These are phyloP conservation scores for Cairina moschata DNA, from an alignment of 2,113 vertebrate genomes.

Conservation along the genomic window DNA sequence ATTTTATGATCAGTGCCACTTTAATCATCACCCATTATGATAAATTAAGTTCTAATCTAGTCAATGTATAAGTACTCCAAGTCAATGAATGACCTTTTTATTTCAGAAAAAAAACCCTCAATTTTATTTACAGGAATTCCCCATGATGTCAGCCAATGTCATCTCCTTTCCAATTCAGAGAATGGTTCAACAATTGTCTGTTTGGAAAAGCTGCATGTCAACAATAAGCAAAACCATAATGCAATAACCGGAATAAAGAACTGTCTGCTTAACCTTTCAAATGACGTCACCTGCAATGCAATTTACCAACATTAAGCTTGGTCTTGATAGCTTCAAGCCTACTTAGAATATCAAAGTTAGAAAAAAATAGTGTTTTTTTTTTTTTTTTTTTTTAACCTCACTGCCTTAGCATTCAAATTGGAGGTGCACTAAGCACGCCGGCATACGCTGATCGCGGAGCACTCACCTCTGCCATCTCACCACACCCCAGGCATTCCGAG, in stretches of 20 bases:
- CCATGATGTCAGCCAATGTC: neutral
- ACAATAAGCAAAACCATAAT: neutral
- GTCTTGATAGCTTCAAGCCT: neutral
- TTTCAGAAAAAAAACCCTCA: neutral
- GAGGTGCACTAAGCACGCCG: too few species aligned
- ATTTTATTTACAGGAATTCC: neutral
- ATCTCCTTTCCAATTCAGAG: neutral
- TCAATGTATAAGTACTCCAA: neutral
- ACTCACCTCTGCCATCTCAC: too few species aligned
- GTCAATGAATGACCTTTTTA: neutral
- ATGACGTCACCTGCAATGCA: rapidly evolving
- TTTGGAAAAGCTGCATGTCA: neutral
- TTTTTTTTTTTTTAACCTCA: neutral
- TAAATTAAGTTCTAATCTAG: neutral
- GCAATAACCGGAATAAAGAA: neutral
- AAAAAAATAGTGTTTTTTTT: neutral
- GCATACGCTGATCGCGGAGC: too few species aligned
- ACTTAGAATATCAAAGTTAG: neutral
- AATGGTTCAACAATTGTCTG: neutral
- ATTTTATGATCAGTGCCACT: neutral
- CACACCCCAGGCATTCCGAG: too few species aligned
- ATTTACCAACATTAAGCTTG: neutral
- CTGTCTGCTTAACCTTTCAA: neutral
- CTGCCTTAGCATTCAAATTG: neutral
- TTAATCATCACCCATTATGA: neutral